Evolutionary conservation across 2,797 vertebrate genomes (phyloP), one percentile per base, ranked within the genome.

Genomic region (Poecilia gillii): DNA sequence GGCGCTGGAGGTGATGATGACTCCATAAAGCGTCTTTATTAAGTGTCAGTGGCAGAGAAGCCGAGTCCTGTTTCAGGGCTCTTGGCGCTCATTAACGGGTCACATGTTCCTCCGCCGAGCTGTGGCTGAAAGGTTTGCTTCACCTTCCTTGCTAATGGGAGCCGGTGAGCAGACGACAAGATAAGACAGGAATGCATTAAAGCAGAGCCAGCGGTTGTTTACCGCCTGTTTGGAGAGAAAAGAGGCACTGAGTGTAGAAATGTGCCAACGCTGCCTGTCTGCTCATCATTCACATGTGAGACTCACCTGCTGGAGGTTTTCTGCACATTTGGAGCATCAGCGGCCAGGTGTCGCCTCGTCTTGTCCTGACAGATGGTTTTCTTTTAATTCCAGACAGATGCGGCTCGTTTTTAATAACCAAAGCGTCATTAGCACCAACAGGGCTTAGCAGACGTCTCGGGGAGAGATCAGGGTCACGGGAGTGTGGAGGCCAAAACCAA

Each of bases 351-450:
- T 66, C 14, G 78, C 73, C 87, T 88, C 87, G 43, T 87, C 87
- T 73, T 39, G 72, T 70, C 4, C 83, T 83, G 90, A 91, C 89
- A 86, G 85, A 91, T 91, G 86, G 82, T 23, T 88, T 88, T 81
- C 84, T 81, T 85, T 88, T 90, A 86, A 88, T 78, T 90, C 84
- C 78, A 79, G 72, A 75, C 87, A 89, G 90, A 91, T 87, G 91
- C 82, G 85, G 75, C 74, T 43, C 16, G 64, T 87, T 87, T 84
- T 83, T 87, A 83, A 76, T 74, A 55, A 78, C 49, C 49, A 23
- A 23, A 23, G 20, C 2, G 20, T 90, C 88, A 89, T 91, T 84
- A 84, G 77, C 87, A 82, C 87, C 76, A 84, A 79, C 74, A 2
- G 85, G 76, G 77, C 82, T 89, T 75, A 84, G 79, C 4, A 43